Conservation (phyloP, 1,140 invertebrate species). For the Thaumatotibia leucotreta region DNA sequence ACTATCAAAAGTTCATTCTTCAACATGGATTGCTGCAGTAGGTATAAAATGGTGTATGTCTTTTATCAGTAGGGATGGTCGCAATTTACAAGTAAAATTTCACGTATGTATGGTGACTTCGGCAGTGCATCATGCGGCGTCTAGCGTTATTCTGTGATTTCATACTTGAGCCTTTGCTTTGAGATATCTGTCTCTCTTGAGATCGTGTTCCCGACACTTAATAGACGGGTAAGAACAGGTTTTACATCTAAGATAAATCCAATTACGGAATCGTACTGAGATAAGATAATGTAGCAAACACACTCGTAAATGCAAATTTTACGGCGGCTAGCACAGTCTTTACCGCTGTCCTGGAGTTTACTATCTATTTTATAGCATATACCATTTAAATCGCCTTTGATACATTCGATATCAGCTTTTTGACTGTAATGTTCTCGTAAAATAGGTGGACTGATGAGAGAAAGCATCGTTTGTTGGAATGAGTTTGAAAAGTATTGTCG, state of each 20-base stretch:
- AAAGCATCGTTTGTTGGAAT: background rate
- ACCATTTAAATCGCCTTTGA: background rate
- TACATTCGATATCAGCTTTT: background rate
- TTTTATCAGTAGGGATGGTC: no score
- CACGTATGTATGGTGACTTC: no score
- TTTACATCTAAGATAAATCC: conserved; percentile 9
- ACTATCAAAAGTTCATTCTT: no score
- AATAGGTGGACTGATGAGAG: background rate
- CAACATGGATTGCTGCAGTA: no score
- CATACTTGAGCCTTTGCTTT: background rate
- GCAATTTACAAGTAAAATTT: no score
- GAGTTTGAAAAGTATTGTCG: background rate
- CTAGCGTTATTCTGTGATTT: background rate
- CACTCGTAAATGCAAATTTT: conserved; percentile 4
- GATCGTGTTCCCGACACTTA: background rate
- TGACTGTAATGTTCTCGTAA: background rate
- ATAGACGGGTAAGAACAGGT: conserved; percentile 9
- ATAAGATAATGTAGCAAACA: background rate
- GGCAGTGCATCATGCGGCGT: no score
- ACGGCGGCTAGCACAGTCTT: background rate
- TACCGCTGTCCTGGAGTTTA: background rate
- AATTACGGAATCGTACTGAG: conserved; percentile 13
- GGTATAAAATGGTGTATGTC: no score
- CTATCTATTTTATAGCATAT: background rate
- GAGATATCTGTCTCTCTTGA: background rate